Conservation (phyloP, 2,797 vertebrate genomes). For the Semotilus atromaculatus region DNA sequence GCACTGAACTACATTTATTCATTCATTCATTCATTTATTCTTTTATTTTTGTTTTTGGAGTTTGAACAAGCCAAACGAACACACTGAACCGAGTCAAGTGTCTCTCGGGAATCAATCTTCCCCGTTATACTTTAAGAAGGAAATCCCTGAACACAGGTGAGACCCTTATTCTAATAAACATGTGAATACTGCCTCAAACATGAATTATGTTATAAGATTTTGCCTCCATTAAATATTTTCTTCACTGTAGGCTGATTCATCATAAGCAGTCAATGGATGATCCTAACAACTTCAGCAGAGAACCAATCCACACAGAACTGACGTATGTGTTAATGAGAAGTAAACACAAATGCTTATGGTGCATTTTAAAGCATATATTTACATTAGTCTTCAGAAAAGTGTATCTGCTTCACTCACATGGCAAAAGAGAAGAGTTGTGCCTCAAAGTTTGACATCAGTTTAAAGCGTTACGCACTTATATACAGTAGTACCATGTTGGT, state of each 20-base stretch:
- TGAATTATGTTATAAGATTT: neutral
- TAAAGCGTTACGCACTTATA: too few relatives aligned
- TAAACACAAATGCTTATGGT: neutral
- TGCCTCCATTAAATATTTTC: neutral
- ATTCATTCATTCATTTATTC: neutral
- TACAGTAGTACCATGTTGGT: neutral
- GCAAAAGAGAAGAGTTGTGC: neutral
- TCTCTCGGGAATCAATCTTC: neutral
- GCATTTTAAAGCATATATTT: neutral
- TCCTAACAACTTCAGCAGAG: accelerated
- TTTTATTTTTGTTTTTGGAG: neutral
- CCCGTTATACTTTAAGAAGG: neutral
- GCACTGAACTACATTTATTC: neutral
- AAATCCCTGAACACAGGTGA: neutral
- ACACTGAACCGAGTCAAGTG: neutral
- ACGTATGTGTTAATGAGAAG: conserved; percentile 3
- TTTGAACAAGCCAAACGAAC: neutral
- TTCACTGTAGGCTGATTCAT: neutral
- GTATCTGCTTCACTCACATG: neutral
- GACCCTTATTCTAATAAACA: neutral
- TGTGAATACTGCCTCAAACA: neutral
- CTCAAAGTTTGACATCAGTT: neutral
- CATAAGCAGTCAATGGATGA: neutral
- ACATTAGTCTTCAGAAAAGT: neutral
- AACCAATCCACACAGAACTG: neutral